Conservation (phyloP, 1,140 invertebrate genomes). For the Mercenaria mercenaria region DNA sequence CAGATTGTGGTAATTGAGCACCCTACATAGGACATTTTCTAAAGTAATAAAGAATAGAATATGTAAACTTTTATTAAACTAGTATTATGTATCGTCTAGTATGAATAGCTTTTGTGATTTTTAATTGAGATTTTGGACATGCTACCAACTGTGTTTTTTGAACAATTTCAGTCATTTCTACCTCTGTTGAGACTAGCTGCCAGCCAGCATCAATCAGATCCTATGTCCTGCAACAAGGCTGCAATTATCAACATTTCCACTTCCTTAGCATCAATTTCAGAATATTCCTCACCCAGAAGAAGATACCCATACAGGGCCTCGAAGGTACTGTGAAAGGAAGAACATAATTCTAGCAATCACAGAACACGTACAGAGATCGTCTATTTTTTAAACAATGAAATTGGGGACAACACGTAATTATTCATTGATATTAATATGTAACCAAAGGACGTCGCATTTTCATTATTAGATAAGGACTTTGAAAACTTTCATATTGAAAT, state of each 20-base stretch:
- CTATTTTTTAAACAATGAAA: not conserved
- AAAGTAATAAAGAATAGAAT: too few relatives aligned
- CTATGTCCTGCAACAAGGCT: constrained; percentile 66
- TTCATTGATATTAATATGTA: too few relatives aligned
- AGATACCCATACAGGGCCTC: constrained; percentile 70
- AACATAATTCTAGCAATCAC: not conserved
- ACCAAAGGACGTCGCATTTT: too few relatives aligned
- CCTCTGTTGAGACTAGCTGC: constrained; percentile 72
- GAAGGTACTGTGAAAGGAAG: constrained; percentile 42
- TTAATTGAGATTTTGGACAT: too few relatives aligned
- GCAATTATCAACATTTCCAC: constrained; percentile 73
- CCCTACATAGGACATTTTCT: too few relatives aligned
- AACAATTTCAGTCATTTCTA: constrained; percentile 62
- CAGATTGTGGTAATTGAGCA: not conserved
- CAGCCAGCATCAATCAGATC: not conserved
- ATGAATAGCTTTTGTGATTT: too few relatives aligned
- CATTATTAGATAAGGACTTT: too few relatives aligned
- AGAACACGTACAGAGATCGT: not conserved
- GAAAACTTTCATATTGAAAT: too few relatives aligned
- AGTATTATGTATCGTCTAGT: too few relatives aligned
- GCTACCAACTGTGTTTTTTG: too few relatives aligned
- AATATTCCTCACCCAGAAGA: constrained; percentile 54
- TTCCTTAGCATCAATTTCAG: constrained; percentile 69
- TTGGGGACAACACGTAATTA: not conserved
- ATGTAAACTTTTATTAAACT: too few relatives aligned